Evolutionary conservation across 2,797 vertebrate species (phyloP).

Genomic region (Pogonophryne albipinna): DNA sequence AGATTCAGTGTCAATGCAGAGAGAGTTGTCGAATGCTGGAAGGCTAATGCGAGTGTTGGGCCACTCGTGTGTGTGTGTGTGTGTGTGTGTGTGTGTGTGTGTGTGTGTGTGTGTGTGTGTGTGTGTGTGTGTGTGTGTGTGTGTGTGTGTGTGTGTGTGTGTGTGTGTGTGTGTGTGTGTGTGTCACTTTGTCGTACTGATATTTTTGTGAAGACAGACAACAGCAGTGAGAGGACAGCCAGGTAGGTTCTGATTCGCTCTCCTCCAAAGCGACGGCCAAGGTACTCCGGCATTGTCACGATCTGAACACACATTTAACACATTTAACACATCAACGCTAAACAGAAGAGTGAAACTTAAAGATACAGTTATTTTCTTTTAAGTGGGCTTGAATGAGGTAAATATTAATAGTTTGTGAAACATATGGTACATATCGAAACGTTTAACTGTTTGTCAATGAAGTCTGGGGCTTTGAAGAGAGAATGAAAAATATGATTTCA

Average conservation of each 20-base stretch:
- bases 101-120: neutral
- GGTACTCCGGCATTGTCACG: conserved; percentile 93
- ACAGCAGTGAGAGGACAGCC: conserved; percentile 89
- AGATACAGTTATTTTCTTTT: too few relatives aligned
- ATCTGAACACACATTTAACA: conserved; percentile 83
- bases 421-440: too few relatives aligned
- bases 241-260: conserved; percentile 90
- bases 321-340: conserved; percentile 15
- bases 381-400: too few relatives aligned
- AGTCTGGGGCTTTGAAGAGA: too few relatives aligned
- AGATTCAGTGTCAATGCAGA: neutral
- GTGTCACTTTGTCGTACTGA: conserved; percentile 84
- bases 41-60: neutral
- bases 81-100: neutral
- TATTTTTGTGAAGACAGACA: conserved; percentile 96
- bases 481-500: too few relatives aligned
- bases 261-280: conserved; percentile 92
- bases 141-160: neutral
- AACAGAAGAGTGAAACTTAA: neutral
- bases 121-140: neutral
- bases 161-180: neutral
- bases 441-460: too few relatives aligned
- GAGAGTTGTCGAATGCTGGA: neutral
- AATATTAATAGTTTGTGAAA: too few relatives aligned
- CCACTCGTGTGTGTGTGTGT: neutral